Evolutionary conservation across 2,888 invertebrate species (phyloP), one percentile per base, ranked within the genome.

Genomic region (Drosophila quasianomalipes): DNA sequence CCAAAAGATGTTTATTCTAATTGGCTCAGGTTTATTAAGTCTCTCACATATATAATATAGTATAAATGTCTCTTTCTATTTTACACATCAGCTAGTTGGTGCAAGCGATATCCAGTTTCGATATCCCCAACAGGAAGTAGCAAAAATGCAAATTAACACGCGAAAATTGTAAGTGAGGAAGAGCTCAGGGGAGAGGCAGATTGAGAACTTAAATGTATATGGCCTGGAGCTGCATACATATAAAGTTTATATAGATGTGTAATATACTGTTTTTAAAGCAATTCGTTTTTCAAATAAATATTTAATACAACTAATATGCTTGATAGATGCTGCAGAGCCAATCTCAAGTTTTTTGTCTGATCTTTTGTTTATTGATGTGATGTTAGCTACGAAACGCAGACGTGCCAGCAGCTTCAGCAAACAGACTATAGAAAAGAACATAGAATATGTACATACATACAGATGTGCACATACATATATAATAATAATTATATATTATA

Each of bases 1-100:
- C 79, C 79, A 75, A 75, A 75, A 64, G 64, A 69, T 80, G 76
- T 70, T 70, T 72, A 70, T 81, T 80, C 79, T 80, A 80, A 80
- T 80, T 80, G 79, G 82, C 81, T 70, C 66, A 67, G 65, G 58
- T 70, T 66, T 37, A 41, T 47, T 22, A 28, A 44, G 28, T 57
- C 49, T 68, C 35, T 41, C 67, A 31, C 47, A 66, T 16, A 41
- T 55, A 37, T 16, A n/a, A 6, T 37, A n/a, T 26, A 22, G n/a
- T n/a, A 30, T 30, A 41, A 19, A 30, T 19, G 9, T 16, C 22
- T 28, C n/a, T n/a, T 35, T 35, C 28, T 28, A 14, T 35, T 59
- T 58, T 16, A 19, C 49, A 2, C 35, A 33, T 53, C 66, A 30
- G n/a, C 9, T 39, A 30, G 19, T 19, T n/a, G n/a, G 30, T 49